Conservation (phyloP, 2,888 invertebrate genomes). For the Reticulitermes lucifugus region DNA sequence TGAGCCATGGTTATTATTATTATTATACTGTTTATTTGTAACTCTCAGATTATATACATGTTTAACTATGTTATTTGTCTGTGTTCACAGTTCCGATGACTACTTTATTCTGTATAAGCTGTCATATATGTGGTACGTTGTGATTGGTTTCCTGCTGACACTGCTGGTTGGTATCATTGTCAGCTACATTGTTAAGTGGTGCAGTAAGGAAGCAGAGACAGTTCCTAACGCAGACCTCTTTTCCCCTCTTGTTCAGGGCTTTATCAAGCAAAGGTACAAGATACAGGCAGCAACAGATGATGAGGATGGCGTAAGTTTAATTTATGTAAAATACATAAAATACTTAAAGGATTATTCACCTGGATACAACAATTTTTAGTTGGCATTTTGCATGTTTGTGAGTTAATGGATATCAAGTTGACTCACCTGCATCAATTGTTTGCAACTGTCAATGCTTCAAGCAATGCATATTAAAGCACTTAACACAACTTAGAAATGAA, state of each 20-base stretch:
- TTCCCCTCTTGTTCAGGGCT: slow-evolving; percentile 67
- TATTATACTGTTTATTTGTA: no score
- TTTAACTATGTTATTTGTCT: no score
- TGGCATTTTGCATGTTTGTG: neutral
- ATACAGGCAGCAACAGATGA: neutral
- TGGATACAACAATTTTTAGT: neutral
- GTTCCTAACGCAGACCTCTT: slow-evolving; percentile 70
- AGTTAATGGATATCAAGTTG: neutral
- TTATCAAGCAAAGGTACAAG: neutral
- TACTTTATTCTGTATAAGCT: slow-evolving; percentile 59
- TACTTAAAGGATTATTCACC: neutral
- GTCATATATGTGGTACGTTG: slow-evolving; percentile 66
- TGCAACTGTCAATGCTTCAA: neutral
- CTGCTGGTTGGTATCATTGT: slow-evolving; percentile 66
- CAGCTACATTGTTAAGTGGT: slow-evolving; percentile 63
- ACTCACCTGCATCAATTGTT: neutral
- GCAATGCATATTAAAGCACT: neutral
- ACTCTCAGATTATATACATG: no score
- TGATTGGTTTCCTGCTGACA: slow-evolving; percentile 64
- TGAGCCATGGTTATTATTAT: no score
- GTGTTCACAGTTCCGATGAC: slow-evolving; percentile 40
- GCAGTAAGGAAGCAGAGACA: slow-evolving; percentile 58
- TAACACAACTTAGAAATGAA: neutral
- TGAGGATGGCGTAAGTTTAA: slow-evolving; percentile 11
- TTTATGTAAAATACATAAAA: neutral